Evolutionary conservation across 1,140 invertebrate species (phyloP), one percentile per base, ranked within the genome.

Genomic region (Onthophagus taurus): DNA sequence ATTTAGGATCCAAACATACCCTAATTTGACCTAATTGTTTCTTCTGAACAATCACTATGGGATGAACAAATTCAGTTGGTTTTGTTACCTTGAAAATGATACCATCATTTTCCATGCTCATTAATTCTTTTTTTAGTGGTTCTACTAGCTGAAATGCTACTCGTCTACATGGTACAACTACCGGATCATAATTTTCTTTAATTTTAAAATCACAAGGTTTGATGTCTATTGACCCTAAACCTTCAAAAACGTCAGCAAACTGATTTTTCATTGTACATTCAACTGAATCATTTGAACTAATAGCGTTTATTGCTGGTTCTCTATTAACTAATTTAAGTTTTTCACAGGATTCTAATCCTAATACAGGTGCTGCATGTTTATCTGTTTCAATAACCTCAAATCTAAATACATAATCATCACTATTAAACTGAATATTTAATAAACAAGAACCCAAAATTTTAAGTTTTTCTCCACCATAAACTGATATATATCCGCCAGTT

Each of bases 1-100:
- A 58, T 30, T 47, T 53, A 5, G 70, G 70, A 55, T 74, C 68
- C 16, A 74, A 42, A 48, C 68, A 72, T 17, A 74, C 54, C 34
- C 69, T 46, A 24, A 69, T 20, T 24, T 56, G 48, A n/a, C 56
- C 59, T 49, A 61, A 58, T 33, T 44, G 41, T 54, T 68, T 67
- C 38, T 52, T 47, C 34, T 51, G 44, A 8, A 64, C 59, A 7
- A 65, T 45, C 19, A 68, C 63, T 24, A 67, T 53, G n/a, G 53
- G 53, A 55, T 61, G 60, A 3, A 68, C 65, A 64, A 63, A 71
- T 31, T 64, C 61, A 11, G 67, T 69, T n/a, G 63, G 61, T 44
- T 60, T 48, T 14, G 36, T 45, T 12, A 58, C 53, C 49, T 46
- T 41, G 31, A 35, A 9, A 23, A 64, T 63, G 17, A 65, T 54